These are phyloP conservation scores for Ciconia boyciana DNA, from an alignment of 2,113 vertebrate species.

Conservation along the genomic window DNA sequence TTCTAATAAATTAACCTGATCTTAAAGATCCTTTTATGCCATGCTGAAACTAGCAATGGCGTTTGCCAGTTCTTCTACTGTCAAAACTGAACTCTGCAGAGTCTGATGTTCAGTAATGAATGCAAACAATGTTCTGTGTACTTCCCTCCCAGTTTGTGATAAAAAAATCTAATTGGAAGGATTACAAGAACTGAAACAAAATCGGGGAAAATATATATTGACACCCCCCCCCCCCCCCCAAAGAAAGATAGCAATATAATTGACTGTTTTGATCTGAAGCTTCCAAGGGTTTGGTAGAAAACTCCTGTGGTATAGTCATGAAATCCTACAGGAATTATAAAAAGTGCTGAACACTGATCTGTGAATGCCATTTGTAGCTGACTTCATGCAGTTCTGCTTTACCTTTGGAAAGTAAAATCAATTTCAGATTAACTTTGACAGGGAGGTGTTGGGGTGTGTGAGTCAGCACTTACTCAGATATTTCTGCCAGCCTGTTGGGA, in stretches of 20 bases:
- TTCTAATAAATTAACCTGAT: not conserved
- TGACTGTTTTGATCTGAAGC: not conserved
- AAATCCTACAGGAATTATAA: not conserved
- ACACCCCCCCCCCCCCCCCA: too few species aligned
- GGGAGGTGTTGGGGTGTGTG: not conserved
- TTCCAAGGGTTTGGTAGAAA: not conserved
- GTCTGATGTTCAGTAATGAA: not conserved
- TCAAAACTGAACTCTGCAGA: not conserved
- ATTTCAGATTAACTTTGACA: constrained; percentile 37
- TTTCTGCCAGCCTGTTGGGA: not conserved
- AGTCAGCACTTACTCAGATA: not conserved
- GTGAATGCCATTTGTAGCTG: not conserved
- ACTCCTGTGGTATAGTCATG: not conserved
- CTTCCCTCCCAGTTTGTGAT: not conserved
- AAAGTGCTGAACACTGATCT: not conserved
- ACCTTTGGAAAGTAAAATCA: constrained; percentile 32
- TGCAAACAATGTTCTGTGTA: not conserved
- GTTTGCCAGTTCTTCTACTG: not conserved
- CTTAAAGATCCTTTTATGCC: not conserved
- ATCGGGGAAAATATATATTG: rapidly evolving
- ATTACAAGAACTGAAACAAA: not conserved
- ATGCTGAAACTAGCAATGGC: not conserved
- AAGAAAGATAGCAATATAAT: not conserved
- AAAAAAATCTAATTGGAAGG: not conserved
- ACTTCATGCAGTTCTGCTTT: not conserved